Conservation (phyloP, 2,888 invertebrate species). For the Cephus pulcher region DNA sequence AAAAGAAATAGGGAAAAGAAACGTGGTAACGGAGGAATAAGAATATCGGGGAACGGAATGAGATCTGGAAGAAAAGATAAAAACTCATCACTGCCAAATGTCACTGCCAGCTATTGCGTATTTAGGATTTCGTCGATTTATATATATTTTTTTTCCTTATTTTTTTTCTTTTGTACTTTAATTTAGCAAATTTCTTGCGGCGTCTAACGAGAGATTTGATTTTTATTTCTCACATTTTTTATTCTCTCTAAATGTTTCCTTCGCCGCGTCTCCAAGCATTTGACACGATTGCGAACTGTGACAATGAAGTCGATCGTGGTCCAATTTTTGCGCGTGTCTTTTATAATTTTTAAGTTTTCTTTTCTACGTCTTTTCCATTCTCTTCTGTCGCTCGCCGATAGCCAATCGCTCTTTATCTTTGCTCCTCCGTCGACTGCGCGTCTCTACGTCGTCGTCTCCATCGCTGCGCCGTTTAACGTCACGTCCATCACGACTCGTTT, state of each 20-base stretch:
- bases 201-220: neutral
- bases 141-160: neutral
- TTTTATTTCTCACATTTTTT: neutral
- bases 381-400: neutral
- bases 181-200: neutral
- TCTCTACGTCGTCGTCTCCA: slow-evolving; percentile 13
- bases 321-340: neutral
- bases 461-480: neutral
- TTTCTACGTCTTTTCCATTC: neutral
- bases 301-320: neutral
- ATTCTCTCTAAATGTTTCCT: neutral
- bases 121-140: neutral
- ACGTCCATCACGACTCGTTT: neutral
- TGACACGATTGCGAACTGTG: neutral
- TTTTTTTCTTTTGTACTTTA: slow-evolving; percentile 8
- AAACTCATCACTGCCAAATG: slow-evolving; percentile 42
- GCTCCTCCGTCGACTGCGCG: neutral
- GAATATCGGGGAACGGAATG: slow-evolving; percentile 19
- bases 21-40: neutral
- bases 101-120: slow-evolving; percentile 31
- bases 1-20: neutral
- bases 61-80: slow-evolving; percentile 13
- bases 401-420: neutral
- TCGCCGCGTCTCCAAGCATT: neutral
- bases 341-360: neutral